Base-by-base conservation (phyloP, 2,113 vertebrate genomes). In the Phrynosoma blainvillii region DNA sequence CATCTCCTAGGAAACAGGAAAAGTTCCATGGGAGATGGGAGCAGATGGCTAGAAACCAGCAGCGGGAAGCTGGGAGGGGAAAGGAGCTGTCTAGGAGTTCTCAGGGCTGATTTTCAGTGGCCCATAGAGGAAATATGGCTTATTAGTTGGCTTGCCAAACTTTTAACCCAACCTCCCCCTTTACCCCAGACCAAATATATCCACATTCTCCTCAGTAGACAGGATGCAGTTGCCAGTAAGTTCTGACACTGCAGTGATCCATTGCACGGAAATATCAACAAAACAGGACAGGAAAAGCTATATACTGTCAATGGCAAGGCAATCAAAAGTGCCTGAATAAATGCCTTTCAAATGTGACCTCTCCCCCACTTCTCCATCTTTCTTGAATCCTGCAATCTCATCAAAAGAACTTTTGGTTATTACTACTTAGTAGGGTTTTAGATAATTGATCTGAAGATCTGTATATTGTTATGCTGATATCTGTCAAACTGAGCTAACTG, bases 1-100 rank as follows among this genome's bases (percentile, higher is more conserved):
- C 13, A 47, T 91, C 89, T 94, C 89, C 94, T 94, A 92, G 91
- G 92, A 94, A 94, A 92, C 94, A 0, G 84, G 66, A 9, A 84
- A 30, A 87, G 27, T 83, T 90, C 73, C 66, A 79, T 40, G 0
- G 81, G 85, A 75, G 75, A 78, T 30, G 81, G 71, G 76, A 88
- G 71, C 27, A 4, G 5, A 47, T 32, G 91, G 84, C 90, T 87
- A 89, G 91, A 86, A 91, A 87, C 0, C n/a, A 4, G 65, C 81
- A 4, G 3, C 59, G 66, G 78, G 75, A 23, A 74, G 25, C 70
- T 86, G 25, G 79, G 73, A 68, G 81, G 65, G 40, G 54, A 83
- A 86, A 71, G 56, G 84, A 81, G 27, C 11, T 56, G 1, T 71
- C 4, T 0, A 56, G 68, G 74, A 77, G 82, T 87, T 82, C 66